Evolutionary conservation across 2,797 vertebrate genomes (phyloP), one percentile per base, ranked within the genome.

Genomic region (Ptychadena robeensis): DNA sequence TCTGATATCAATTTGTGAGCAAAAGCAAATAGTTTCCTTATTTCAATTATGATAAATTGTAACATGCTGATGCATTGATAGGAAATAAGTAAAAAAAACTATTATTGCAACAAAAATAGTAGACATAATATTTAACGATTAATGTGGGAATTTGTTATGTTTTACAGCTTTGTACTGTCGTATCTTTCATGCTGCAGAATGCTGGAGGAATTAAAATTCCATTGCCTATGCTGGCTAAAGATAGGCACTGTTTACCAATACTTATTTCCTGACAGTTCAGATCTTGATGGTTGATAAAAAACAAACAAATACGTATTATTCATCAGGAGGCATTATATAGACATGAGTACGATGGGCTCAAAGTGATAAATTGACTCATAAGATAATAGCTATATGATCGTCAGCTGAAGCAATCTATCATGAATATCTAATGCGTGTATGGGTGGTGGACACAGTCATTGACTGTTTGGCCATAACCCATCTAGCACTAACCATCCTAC

Each of bases 151-250:
- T n/a, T n/a, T n/a, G 31, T 27, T 3, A 28, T 22, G 18, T 53
- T 53, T 53, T 22, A 53, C 18, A 53, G 15, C 18, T 53, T 18
- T 53, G 0, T n/a, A 8, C 57, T 61, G 32, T 73, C 25, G 27
- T 27, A 18, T 63, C 53, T 74, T 74, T 74, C 2, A 74, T 37
- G n/a, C n/a, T 35, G 30, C 28, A 48, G 0, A 9, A 4, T 48
- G 44, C 30, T 57, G 22, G 22, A 31, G 44, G 31, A 59, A 57
- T 73, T 48, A 11, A 68, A 34, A 72, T 72, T 72, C 28, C 69
- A 18, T 11, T 12, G 32, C 10, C n/a, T 34, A 35, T 35, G 32
- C 15, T 68, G 44, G 44, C 22, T 53, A n/a, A 53, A 53, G 44
- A 53, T 53, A 53, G 15, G 18, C 8, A 53, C 0, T 8, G 18